Evolutionary conservation across 2,113 vertebrate species (phyloP), one percentile per base, ranked within the genome.

Genomic region (Podiceps cristatus): DNA sequence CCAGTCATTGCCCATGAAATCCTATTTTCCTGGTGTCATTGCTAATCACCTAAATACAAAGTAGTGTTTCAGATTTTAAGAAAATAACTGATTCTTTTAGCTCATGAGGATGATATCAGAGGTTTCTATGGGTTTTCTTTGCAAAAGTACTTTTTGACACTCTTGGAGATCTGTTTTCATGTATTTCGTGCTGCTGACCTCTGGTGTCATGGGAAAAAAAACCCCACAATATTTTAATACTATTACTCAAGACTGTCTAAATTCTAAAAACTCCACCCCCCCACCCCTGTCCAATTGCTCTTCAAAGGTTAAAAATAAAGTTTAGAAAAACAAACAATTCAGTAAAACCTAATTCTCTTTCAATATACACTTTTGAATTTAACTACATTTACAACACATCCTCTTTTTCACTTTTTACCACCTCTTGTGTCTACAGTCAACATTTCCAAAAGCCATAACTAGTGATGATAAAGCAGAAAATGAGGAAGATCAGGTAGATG

Each of bases 211-310:
- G 27, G 20, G 10, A 10, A 33, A 9, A 24, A 85, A 75, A 28
- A 40, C 3, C 4, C 42, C 42, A 11, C 42, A 49, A n/a, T 23
- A 14, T 55, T 63, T 80, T 47, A 58, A 27, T 16, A 11, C 2
- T 72, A 31, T 59, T 72, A 55, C 3, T 76, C 13, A 22, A 10
- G 44, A 9, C 7, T 68, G 11, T 55, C 24, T 20, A 75, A 50
- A 79, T 67, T 16, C 27, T 69, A 67, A 84, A 67, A 87, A 1
- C 8, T 33, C 11, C 16, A 2, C 6, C 8, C 2, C 5, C 9
- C 14, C 2, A 4, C 5, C 4, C 6, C 1, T 0, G 13, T 14
- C 16, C 27, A 55, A 13, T 31, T 62, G 17, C 12, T 63, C 56
- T 86, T 45, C 24, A 90, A 67, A 82, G 24, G 10, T 6, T 53